A percentile compares a stretch with the other conserved stretches of the same genome.
Conservation (phyloP, 2,888 invertebrate genomes). For the Meiosimyza platycephala region DNA sequence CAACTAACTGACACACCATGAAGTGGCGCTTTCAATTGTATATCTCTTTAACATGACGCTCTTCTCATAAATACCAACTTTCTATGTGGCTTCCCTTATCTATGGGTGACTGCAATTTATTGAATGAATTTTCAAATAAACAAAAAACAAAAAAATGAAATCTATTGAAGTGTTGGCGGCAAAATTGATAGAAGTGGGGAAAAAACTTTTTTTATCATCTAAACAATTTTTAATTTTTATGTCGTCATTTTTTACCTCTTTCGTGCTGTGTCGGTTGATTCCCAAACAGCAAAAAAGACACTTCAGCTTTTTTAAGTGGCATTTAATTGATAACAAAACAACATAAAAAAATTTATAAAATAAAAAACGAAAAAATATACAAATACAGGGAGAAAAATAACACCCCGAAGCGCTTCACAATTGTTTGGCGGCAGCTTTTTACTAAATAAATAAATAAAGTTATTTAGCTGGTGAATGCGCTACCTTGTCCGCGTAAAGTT, state of each 20-base stretch:
- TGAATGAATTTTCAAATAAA: slow-evolving; percentile 34
- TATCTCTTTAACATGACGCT: no score
- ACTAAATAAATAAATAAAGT: no score
- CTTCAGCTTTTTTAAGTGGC: slow-evolving; percentile 60
- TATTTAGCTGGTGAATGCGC: no score
- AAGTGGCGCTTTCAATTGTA: no score
- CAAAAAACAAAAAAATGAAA: slow-evolving; percentile 3
- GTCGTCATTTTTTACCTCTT: slow-evolving; percentile 21
- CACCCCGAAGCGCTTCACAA: no score
- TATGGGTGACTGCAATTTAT: slow-evolving; percentile 25
- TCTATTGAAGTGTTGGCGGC: slow-evolving; percentile 24
- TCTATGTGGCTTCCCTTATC: no score
- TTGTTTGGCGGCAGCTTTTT: no score
- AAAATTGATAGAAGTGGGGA: background rate
- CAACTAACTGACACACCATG: no score
- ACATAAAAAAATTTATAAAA: slow-evolving; percentile 26
- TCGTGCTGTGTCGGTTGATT: slow-evolving; percentile 4
- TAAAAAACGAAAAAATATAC: slow-evolving; percentile 33
- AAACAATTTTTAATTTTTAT: slow-evolving; percentile 18
- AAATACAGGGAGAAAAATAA: background rate
- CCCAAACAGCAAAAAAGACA: slow-evolving; percentile 51
- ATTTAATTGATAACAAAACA: slow-evolving; percentile 60
- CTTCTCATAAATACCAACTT: no score
- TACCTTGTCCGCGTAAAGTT: no score
- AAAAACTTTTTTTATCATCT: slow-evolving; percentile 13